Conservation (phyloP, 2,888 invertebrate species). For the Miltochrista miniata region DNA sequence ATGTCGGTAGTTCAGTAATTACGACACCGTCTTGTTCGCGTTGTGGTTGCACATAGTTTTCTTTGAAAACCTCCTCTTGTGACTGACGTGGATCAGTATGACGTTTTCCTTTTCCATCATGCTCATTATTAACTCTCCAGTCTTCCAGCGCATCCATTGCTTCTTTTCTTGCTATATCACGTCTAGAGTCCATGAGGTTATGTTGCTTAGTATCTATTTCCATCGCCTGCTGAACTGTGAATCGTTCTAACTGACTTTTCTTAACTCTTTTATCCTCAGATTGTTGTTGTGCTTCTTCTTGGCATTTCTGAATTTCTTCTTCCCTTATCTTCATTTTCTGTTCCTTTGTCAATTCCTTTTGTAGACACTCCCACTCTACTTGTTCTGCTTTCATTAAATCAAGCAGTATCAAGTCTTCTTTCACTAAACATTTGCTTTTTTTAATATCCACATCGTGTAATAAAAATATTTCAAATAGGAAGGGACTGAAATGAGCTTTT, state of each 20-base stretch:
- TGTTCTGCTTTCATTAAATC: conserved; percentile 85
- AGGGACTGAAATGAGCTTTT: conserved; percentile 89
- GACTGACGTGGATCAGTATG: background rate
- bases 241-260: conserved; percentile 82
- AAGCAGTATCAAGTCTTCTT: conserved; percentile 85
- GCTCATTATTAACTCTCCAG: conserved; percentile 69
- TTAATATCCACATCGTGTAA: conserved; percentile 83
- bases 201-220: conserved; percentile 79
- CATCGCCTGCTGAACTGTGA: conserved; percentile 76
- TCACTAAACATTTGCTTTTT: conserved; percentile 86
- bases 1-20: conserved; percentile 48
- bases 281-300: conserved; percentile 80
- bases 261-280: conserved; percentile 78
- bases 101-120: background rate
- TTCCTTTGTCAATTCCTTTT: conserved; percentile 80
- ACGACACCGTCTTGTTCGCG: conserved; percentile 38
- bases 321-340: conserved; percentile 83
- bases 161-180: conserved; percentile 84
- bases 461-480: conserved; percentile 90
- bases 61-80: conserved; percentile 1
- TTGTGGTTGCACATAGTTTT: conserved; percentile 9
- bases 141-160: conserved; percentile 87
- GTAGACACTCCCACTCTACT: conserved; percentile 83
- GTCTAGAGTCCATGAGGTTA: conserved; percentile 85
- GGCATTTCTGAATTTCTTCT: conserved; percentile 81